These are phyloP conservation scores for Agrochola lychnidis DNA, from an alignment of 2,888 invertebrate genomes.

Conservation along the genomic window DNA sequence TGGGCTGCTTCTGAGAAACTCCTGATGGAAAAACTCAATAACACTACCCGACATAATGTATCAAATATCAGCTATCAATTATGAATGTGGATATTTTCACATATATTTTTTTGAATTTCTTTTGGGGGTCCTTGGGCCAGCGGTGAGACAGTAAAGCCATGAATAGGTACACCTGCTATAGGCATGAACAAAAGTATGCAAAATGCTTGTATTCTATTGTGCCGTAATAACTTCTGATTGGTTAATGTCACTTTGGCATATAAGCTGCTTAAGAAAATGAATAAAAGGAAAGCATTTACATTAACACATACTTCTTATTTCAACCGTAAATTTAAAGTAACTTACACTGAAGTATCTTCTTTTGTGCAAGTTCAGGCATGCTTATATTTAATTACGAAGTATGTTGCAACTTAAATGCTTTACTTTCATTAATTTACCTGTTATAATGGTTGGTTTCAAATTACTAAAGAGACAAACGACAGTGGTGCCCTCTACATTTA, in stretches of 20 bases:
- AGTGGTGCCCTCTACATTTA: constrained; percentile 15
- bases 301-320: background rate
- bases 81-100: background rate
- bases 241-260: background rate
- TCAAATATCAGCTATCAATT: background rate
- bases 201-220: background rate
- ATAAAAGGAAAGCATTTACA: background rate
- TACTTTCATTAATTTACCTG: background rate
- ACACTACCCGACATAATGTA: too few species aligned
- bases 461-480: background rate
- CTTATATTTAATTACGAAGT: background rate
- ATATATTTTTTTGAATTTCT: background rate
- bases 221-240: background rate
- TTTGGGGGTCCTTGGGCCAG: too few species aligned
- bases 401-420: background rate
- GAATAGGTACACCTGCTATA: background rate
- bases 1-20: too few species aligned
- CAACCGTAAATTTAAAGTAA: background rate
- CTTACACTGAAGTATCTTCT: background rate
- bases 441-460: background rate
- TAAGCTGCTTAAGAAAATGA: background rate
- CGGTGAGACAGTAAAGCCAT: background rate
- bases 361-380: background rate
- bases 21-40: too few species aligned
- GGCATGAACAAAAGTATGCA: background rate